A percentile compares a stretch with the other conserved stretches of the same genome.
These are phyloP conservation scores for Beroe forskalii DNA, from an alignment of 37 sponge, comb jelly and placozoan genomes.

Conservation along the genomic window DNA sequence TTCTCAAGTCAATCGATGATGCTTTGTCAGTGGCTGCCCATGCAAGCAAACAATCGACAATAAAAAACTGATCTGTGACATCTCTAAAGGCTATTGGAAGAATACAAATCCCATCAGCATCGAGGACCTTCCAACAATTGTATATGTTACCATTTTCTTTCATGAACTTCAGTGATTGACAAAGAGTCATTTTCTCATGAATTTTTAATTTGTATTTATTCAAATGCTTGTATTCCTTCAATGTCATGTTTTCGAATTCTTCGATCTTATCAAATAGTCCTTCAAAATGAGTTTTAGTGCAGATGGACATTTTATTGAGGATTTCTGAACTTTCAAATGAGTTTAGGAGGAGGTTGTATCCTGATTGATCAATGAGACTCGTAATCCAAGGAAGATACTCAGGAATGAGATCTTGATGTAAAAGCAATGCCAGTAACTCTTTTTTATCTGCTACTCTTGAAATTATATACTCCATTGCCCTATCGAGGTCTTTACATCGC, in stretches of 20 bases:
- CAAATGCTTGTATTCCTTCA: neutral
- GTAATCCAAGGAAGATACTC: neutral
- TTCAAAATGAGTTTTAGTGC: neutral
- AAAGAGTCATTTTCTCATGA: neutral
- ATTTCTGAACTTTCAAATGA: neutral
- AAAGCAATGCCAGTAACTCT: neutral
- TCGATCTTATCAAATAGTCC: slow-evolving; percentile 9
- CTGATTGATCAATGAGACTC: neutral
- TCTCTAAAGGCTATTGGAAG: neutral
- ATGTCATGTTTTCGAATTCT: slow-evolving; percentile 5
- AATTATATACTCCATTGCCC: neutral
- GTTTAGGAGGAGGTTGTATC: neutral
- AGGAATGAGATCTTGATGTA: slow-evolving; percentile 28
- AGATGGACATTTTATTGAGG: neutral
- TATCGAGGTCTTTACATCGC: neutral
- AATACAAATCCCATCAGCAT: neutral
- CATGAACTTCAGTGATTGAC: neutral
- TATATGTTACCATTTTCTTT: neutral
- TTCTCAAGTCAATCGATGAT: neutral
- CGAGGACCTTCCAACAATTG: neutral
- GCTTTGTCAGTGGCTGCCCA: neutral
- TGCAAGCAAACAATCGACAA: neutral
- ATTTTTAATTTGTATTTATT: neutral
- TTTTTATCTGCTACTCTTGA: neutral
- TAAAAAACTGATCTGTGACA: neutral